Base-by-base conservation (phyloP, 92 coral and sea anemone species). In the Porites evermanni region DNA sequence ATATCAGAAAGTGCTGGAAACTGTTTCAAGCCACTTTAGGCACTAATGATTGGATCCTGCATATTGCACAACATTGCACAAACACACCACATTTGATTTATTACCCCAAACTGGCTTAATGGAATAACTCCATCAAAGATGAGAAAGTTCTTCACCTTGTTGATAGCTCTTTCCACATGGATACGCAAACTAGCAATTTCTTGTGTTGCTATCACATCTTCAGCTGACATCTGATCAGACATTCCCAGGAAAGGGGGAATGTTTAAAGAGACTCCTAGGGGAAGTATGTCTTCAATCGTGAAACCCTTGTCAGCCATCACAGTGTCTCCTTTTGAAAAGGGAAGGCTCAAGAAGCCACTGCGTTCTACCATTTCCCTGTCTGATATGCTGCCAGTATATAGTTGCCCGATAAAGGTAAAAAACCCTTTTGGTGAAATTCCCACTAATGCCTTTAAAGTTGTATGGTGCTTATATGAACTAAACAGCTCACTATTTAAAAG, bases 191-290 rank as follows among this genome's bases (percentile, higher is more conserved):
- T 81, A 87, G 91, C 91, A 81, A 87, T 87, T 79, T 71, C 54
- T 72, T 87, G 91, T 29, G 91, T 87, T 80, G 59, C 84, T 26
- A 87, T 80, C 47, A 87, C 91, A 87, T 87, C 91, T 81, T 87
- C 81, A 16, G 88, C 88, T 24, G 91, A 32, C 91, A 87, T 87
- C 91, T 87, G 88, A 73, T 79, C 80, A 72, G 71, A 69, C 84
- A 78, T 79, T 68, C 91, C 91, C 50, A 87, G 65, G 75, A 87
- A 87, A 78, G 88, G 91, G 74, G 88, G 76, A 12, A 87, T 81
- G 54, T 87, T 87, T 23, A 87, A 47, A 20, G 88, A 87, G 17
- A 87, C 88, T n/a, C 91, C 91, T 16, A 81, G 69, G 67, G 88
- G 91, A 38, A 87, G 79, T 59, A 87, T 79, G 70, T 86, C 89